Percentiles rank a stretch among this genome's conserved stretches.
Conservation (phyloP, 2,797 vertebrate genomes). For the Ctenosaura bakeri region DNA sequence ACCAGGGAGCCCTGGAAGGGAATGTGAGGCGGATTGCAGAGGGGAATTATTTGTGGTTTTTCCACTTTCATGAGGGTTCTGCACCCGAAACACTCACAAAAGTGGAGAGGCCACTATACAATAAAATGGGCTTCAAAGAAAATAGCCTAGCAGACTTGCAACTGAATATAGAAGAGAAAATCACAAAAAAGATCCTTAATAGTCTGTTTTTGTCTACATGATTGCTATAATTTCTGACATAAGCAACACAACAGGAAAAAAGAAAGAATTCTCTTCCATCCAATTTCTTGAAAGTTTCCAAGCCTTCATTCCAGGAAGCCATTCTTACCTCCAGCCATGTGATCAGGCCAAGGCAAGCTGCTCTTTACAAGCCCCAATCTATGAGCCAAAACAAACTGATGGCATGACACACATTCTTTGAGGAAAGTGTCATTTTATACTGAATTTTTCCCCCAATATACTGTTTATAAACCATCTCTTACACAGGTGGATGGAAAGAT, state of each 20-base stretch:
- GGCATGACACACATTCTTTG: not conserved
- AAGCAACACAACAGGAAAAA: too few species aligned
- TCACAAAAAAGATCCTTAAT: not conserved
- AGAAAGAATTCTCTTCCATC: not conserved
- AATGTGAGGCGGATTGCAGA: too few species aligned
- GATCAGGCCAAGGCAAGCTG: not conserved
- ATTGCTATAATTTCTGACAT: not conserved
- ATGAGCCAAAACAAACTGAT: not conserved
- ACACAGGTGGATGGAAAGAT: not conserved
- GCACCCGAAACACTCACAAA: too few species aligned
- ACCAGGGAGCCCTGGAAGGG: too few species aligned
- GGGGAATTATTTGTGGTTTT: too few species aligned
- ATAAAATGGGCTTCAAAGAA: not conserved
- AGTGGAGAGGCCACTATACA: too few species aligned
- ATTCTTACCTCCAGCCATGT: not conserved
- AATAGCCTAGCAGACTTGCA: not conserved
- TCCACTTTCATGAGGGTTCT: too few species aligned
- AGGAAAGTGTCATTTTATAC: not conserved
- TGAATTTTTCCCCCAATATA: not conserved
- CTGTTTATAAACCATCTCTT: not conserved
- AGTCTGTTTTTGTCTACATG: not conserved
- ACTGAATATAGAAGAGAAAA: not conserved
- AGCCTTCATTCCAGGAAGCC: not conserved
- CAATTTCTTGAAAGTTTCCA: not conserved
- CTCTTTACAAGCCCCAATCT: slow-evolving; percentile 15